Conservation (phyloP, 2,113 vertebrate species). For the Cynoglossus semilaevis region DNA sequence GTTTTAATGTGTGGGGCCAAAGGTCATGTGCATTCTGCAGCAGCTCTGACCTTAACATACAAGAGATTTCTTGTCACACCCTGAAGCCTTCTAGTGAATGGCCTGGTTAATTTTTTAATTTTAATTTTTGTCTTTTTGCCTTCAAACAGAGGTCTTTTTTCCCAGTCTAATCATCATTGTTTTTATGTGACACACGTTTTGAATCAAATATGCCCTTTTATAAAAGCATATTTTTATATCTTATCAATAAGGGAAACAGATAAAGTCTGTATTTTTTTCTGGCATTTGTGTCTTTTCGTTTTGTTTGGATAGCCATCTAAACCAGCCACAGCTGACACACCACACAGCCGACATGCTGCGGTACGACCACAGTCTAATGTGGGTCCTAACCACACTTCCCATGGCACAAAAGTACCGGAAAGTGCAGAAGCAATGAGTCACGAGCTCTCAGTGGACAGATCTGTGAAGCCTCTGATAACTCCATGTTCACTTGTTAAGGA, state of each 20-base stretch:
- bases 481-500: constrained; percentile 62
- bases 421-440: constrained; percentile 72
- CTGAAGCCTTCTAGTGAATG: too few relatives aligned
- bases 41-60: too few relatives aligned
- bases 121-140: too few relatives aligned
- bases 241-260: constrained; percentile 37
- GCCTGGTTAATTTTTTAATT: too few relatives aligned
- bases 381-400: constrained; percentile 24
- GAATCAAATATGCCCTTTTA: too few relatives aligned
- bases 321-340: constrained; percentile 61
- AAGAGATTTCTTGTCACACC: too few relatives aligned
- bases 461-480: constrained; percentile 69
- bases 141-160: too few relatives aligned
- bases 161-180: too few relatives aligned
- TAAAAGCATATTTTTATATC: background rate
- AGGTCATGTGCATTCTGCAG: too few relatives aligned
- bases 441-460: constrained; percentile 52
- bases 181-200: too few relatives aligned
- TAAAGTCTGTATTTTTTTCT: constrained; percentile 34
- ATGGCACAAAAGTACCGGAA: constrained; percentile 59
- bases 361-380: constrained; percentile 63
- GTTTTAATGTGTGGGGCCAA: too few relatives aligned
- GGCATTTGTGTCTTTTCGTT: constrained; percentile 31
- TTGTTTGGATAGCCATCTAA: constrained; percentile 52
- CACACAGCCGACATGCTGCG: constrained; percentile 42